A percentile compares a stretch with the other conserved stretches of the same genome.
Conservation (phyloP, 2,113 vertebrate species). For the Steatornis caripensis region DNA sequence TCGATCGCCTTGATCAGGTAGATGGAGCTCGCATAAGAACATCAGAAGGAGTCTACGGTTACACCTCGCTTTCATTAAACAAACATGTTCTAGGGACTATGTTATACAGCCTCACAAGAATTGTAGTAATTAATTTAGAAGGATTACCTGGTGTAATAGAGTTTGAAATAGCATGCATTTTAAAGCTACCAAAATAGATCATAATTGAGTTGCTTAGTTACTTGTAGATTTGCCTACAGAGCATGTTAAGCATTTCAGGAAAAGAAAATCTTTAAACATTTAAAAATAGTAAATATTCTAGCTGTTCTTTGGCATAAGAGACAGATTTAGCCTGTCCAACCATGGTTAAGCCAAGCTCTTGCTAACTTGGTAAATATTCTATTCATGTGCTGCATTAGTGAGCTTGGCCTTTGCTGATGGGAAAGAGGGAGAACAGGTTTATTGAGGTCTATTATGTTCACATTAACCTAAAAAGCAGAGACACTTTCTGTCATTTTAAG, state of each 20-base stretch:
- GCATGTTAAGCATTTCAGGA: not conserved
- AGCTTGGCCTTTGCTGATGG: constrained; percentile 22
- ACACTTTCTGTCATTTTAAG: constrained; percentile 52
- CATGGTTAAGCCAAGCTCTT: constrained; percentile 23
- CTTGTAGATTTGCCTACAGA: not conserved
- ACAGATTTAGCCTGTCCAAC: not conserved
- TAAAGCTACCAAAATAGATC: not conserved
- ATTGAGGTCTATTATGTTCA: constrained; percentile 10
- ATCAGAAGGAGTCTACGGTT: not conserved
- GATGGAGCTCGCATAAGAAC: not conserved
- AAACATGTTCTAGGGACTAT: not conserved
- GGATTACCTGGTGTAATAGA: not conserved
- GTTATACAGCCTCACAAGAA: not conserved
- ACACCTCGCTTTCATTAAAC: not conserved
- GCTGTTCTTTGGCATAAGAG: not conserved
- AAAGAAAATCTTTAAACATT: not conserved
- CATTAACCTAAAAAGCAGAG: constrained; percentile 44
- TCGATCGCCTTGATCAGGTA: not conserved
- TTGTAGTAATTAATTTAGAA: not conserved
- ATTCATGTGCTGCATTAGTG: not conserved
- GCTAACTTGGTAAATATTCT: not conserved
- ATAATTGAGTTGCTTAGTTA: not conserved
- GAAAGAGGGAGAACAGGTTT: constrained; percentile 12
- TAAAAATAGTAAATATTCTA: not conserved
- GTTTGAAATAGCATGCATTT: not conserved